Evolutionary conservation across 53 echinoderm and acorn worm genomes (phyloP).

Genomic region (Luidia sarsii): DNA sequence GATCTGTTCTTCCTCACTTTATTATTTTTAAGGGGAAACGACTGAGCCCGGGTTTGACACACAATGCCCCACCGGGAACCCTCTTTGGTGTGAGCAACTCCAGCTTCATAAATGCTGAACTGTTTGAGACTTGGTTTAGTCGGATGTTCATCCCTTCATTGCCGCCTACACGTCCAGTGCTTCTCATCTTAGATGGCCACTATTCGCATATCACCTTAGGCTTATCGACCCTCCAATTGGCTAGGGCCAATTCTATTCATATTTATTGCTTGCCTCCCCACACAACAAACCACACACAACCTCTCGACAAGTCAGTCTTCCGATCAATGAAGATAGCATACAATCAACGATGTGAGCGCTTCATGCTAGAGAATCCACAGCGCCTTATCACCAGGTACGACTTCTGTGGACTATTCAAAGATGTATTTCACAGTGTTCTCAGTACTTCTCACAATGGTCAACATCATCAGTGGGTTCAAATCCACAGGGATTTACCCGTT

Average conservation of each 20-base stretch:
- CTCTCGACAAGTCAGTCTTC: slow-evolving; percentile 60
- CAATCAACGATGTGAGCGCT: slow-evolving; percentile 53
- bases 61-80: slow-evolving; percentile 37
- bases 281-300: slow-evolving; percentile 65
- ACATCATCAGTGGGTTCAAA: slow-evolving; percentile 63
- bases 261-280: slow-evolving; percentile 63
- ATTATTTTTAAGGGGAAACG: slow-evolving; percentile 51
- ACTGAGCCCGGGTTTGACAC: slow-evolving; percentile 26
- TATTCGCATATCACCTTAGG: slow-evolving; percentile 42
- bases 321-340: slow-evolving; percentile 43
- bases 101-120: slow-evolving; percentile 42
- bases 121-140: slow-evolving; percentile 58
- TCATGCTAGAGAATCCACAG: slow-evolving; percentile 52
- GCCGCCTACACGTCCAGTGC: slow-evolving; percentile 42
- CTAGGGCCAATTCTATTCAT: slow-evolving; percentile 52
- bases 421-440: slow-evolving; percentile 46
- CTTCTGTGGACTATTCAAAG: slow-evolving; percentile 25
- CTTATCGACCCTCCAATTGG: slow-evolving; percentile 24
- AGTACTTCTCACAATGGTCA: slow-evolving; percentile 44
- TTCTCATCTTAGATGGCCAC: slow-evolving; percentile 65
- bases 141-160: slow-evolving; percentile 48
- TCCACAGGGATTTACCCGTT: slow-evolving; percentile 60
- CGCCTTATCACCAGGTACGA: slow-evolving; percentile 40
- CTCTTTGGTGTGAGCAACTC: slow-evolving; percentile 62
- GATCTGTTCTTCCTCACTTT: slow-evolving; percentile 24